Base-by-base conservation (phyloP, 2,797 vertebrate genomes). In the Agapornis canus region DNA sequence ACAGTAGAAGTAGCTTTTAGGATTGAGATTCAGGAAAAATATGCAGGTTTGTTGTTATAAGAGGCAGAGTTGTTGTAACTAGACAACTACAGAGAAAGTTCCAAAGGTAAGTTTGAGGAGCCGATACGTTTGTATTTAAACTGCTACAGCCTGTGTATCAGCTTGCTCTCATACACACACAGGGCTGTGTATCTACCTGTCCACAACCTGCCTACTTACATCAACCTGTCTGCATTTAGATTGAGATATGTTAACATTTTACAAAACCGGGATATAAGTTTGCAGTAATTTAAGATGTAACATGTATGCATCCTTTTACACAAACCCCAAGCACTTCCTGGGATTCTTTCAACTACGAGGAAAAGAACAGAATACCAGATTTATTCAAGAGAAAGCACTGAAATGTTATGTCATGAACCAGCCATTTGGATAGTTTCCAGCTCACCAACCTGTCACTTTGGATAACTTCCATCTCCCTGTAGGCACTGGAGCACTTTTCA, bases 361-460 rank as follows among this genome's bases (percentile, higher is more conserved):
- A 56, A 76, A 66, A 79, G 3, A 59, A 4, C 9, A 76, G 47
- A 79, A 61, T 16, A 63, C 5, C 10, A 86, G 69, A 54, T 43
- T 77, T 49, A 20, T 18, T 14, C 4, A 22, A 73, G 37, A 70
- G 65, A 43, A 5, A 91, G 5, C 18, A 40, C n/a, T 51, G 45
- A 63, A 81, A 65, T 69, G 45, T 57, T 75, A 47, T 54, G 39
- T 47, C 83, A 42, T 29, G 49, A 94, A 83, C 48, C 66, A 77
- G 86, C 45, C 82, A 17, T 79, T 63, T 91, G 94, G 73, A 72
- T 32, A 14, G 70, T 65, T 96, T 72, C 93, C 87, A 94, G 43
- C 65, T 91, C 82, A 83, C 65, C 82, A 90, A 54, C 77, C 80
- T 95, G 90, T 79, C 94, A 94, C 54, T 14, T 18, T 72, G 76